These are phyloP conservation scores for Lytechinus variegatus DNA, from an alignment of 35 echinoderm and acorn worm genomes.

Conservation along the genomic window DNA sequence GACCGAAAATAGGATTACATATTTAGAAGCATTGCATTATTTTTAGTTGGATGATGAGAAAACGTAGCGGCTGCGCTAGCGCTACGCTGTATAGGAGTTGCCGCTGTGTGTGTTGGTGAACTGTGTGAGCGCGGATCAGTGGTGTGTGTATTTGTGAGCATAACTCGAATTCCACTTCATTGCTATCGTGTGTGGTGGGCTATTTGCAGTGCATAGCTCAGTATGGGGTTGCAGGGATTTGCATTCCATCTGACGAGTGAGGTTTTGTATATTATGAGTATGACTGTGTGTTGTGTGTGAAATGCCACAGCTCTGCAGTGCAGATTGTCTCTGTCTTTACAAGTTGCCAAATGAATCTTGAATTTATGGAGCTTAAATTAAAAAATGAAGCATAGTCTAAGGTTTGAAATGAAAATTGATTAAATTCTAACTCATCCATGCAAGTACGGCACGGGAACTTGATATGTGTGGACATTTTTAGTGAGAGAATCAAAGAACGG, in stretches of 20 bases:
- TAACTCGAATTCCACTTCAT: neutral
- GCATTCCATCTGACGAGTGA: conserved; percentile 8
- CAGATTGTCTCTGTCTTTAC: no score
- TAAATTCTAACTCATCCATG: no score
- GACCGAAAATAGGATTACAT: neutral
- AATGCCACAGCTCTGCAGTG: no score
- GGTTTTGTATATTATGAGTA: neutral
- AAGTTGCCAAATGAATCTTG: no score
- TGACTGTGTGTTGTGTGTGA: no score
- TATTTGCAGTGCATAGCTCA: conserved; percentile 31
- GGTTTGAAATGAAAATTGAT: no score
- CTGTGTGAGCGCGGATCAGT: neutral
- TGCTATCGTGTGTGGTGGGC: neutral
- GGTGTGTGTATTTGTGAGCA: neutral
- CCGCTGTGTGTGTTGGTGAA: neutral
- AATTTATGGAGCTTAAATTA: no score
- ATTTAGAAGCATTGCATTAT: neutral
- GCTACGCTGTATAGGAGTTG: no score
- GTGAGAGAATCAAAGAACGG: no score
- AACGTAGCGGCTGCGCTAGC: neutral
- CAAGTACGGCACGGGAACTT: no score
- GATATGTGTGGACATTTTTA: no score
- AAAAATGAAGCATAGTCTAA: no score
- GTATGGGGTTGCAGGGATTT: neutral
- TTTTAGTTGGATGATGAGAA: neutral